Evolutionary conservation across 2,888 invertebrate genomes (phyloP).

Genomic region (Leptothorax acervorum): DNA sequence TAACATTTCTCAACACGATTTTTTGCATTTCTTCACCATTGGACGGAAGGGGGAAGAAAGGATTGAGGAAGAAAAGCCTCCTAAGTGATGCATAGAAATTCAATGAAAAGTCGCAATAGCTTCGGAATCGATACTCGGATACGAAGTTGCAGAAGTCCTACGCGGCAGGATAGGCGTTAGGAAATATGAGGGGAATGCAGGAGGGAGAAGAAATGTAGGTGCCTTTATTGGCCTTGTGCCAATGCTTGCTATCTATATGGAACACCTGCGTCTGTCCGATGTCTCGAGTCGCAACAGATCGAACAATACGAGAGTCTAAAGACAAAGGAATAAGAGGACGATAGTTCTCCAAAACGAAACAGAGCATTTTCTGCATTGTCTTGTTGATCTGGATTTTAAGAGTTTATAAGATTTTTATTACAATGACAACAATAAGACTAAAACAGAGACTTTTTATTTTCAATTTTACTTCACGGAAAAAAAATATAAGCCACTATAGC

Average conservation of each 20-base stretch:
- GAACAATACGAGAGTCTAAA: conserved; percentile 57
- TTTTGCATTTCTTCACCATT: neutral
- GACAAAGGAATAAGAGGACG: conserved; percentile 27
- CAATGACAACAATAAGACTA: neutral
- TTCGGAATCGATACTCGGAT: conserved; percentile 78
- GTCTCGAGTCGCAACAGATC: conserved; percentile 63
- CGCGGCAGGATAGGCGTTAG: conserved; percentile 8
- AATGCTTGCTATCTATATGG: conserved; percentile 84
- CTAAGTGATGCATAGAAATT: conserved; percentile 79
- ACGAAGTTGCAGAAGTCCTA: conserved; percentile 47
- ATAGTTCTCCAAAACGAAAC: conserved; percentile 32
- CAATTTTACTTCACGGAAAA: neutral
- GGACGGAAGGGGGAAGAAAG: conserved; percentile 54
- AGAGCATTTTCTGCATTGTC: conserved; percentile 36
- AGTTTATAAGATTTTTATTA: conserved; percentile 6
- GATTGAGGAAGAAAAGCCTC: conserved; percentile 61
- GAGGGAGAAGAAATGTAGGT: conserved; percentile 73
- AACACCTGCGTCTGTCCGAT: conserved; percentile 82
- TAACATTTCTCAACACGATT: neutral
- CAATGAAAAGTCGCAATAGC: conserved; percentile 79
- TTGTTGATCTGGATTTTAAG: neutral
- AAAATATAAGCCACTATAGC: no score
- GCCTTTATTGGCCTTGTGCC: conserved; percentile 83
- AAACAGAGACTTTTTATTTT: neutral
- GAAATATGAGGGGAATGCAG: conserved; percentile 49